phyloP scores from a whole-genome alignment of 2,888 invertebrate species.

The Blastobasis adustella region DNA sequence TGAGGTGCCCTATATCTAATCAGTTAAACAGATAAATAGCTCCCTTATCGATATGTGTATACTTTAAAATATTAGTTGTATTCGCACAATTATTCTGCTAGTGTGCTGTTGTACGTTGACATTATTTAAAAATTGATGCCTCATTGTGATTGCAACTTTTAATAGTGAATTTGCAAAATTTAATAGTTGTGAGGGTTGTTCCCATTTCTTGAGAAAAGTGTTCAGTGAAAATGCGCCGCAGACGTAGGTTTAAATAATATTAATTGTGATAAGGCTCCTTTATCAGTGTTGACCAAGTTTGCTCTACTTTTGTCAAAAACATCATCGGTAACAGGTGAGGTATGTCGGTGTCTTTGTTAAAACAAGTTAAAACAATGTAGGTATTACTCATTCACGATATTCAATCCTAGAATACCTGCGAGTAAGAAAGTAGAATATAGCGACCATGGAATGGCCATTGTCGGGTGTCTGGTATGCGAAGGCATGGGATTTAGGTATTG shows the following conservation, averaged over 20 bases:
- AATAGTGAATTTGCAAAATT: constrained; percentile 11
- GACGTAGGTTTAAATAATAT: constrained; percentile 48
- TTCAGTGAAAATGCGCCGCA: constrained; percentile 49
- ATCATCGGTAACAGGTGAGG: constrained; percentile 40
- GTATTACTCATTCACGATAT: too few relatives aligned
- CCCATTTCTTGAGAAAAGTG: constrained; percentile 15
- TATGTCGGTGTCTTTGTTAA: constrained; percentile 16
- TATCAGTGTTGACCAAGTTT: constrained; percentile 56
- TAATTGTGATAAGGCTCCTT: constrained; percentile 38
- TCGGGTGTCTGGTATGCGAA: too few relatives aligned
- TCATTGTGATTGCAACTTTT: background rate
- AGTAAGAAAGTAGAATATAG: too few relatives aligned
- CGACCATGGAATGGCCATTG: too few relatives aligned
- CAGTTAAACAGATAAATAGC: constrained; percentile 50
- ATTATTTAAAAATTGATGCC: background rate
- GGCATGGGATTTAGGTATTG: too few relatives aligned
- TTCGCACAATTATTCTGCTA: constrained; percentile 22
- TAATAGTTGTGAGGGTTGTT: background rate
- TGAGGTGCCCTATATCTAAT: constrained; percentile 60
- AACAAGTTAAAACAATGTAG: too few relatives aligned
- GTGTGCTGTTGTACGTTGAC: background rate
- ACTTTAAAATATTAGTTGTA: constrained; percentile 30
- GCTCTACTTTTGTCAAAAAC: constrained; percentile 45
- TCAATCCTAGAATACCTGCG: too few relatives aligned
- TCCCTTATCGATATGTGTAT: constrained; percentile 43